Conservation (phyloP, 2,888 invertebrate genomes). For the Acrobasis repandana region DNA sequence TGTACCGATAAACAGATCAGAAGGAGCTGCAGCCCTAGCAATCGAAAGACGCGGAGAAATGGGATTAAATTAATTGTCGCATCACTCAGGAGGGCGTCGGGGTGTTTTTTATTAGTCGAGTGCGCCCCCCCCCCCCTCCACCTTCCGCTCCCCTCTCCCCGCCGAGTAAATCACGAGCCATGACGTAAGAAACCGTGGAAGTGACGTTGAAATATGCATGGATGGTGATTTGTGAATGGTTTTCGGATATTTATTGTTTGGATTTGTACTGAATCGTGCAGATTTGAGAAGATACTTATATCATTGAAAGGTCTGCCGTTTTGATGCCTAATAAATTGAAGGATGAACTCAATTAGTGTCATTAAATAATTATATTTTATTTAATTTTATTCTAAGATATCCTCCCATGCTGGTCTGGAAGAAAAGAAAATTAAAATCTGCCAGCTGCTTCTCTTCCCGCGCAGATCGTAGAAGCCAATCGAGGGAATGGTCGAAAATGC, state of each 20-base stretch:
- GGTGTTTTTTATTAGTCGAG: conserved; percentile 83
- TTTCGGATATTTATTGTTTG: conserved; percentile 14
- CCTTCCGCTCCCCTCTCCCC: conserved; percentile 37
- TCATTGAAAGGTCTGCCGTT: not conserved
- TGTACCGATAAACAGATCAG: not conserved
- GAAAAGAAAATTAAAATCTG: too few relatives aligned
- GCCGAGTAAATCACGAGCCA: conserved; percentile 71
- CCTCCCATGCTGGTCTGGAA: too few relatives aligned
- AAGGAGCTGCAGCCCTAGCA: conserved; percentile 60
- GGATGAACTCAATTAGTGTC: not conserved
- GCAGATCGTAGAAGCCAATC: too few relatives aligned
- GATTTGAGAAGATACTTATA: not conserved
- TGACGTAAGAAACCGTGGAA: conserved; percentile 42
- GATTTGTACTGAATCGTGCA: not conserved
- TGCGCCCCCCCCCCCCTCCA: conserved; percentile 47
- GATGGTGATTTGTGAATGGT: conserved; percentile 9
- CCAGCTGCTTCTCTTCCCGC: too few relatives aligned
- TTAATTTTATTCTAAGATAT: not conserved
- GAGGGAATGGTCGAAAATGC: too few relatives aligned
- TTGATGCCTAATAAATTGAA: not conserved
- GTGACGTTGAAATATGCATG: conserved; percentile 30
- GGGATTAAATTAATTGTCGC: conserved; percentile 83
- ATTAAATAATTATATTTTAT: not conserved
- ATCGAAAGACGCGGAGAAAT: conserved; percentile 80
- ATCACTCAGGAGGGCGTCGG: conserved; percentile 82